Evolutionary conservation across 1,140 invertebrate genomes (phyloP).

Genomic region (Berghia stephanieae): DNA sequence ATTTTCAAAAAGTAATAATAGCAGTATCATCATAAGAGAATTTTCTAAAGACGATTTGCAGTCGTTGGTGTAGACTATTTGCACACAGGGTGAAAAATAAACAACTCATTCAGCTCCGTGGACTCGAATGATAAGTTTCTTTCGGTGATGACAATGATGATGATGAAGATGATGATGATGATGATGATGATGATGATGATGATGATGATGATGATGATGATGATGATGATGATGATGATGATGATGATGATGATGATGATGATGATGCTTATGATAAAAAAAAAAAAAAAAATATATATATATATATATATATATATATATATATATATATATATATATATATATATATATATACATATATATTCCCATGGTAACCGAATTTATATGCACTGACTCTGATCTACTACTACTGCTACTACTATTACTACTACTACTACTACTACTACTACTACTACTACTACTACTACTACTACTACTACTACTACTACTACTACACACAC

Average conservation of each 20-base stretch:
- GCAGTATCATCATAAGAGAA: no score
- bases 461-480: conserved; percentile 22
- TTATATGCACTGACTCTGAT: no score
- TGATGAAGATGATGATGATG: conserved; percentile 29
- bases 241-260: conserved; percentile 5
- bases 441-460: conserved; percentile 20
- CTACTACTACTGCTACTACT: conserved; percentile 15
- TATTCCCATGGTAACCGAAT: no score
- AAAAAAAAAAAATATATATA: not conserved
- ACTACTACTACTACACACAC: conserved; percentile 16
- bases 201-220: conserved; percentile 31
- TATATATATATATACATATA: conserved; percentile 16
- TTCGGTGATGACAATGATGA: not conserved
- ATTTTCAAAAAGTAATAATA: no score
- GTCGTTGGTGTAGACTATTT: no score
- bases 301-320: conserved; percentile 29
- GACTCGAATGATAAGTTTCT: no score
- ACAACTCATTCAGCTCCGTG: no score
- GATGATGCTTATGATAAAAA: not conserved
- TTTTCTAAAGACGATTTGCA: no score
- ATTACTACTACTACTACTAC: not conserved
- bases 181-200: conserved; percentile 27
- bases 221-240: conserved; percentile 35
- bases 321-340: conserved; percentile 24
- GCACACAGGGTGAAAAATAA: no score